phyloP scores from a whole-genome alignment of 23 tunicate species.

The Clavelina lepadiformis region DNA sequence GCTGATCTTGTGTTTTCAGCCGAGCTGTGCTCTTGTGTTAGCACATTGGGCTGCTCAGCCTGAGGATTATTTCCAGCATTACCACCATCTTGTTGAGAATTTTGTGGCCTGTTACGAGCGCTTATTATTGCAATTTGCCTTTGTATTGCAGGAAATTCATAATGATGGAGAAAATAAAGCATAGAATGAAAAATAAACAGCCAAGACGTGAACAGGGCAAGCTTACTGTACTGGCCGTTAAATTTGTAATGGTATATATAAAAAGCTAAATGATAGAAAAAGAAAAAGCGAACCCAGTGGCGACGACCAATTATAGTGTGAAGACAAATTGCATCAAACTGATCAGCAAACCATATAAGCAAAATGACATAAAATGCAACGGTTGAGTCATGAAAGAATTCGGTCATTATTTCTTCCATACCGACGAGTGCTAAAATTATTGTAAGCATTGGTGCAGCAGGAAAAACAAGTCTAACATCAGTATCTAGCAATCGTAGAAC shows the following conservation, averaged over 20 bases:
- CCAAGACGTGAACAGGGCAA: conserved; percentile 90
- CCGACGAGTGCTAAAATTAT: conserved; percentile 94
- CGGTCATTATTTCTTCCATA: conserved; percentile 97
- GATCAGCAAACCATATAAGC: conserved; percentile 90
- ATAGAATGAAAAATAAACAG: conserved; percentile 85
- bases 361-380: conserved; percentile 90
- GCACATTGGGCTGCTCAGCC: too few relatives aligned
- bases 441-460: conserved; percentile 84
- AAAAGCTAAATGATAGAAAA: conserved; percentile 89
- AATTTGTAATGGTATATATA: conserved; percentile 85
- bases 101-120: conserved; percentile 8
- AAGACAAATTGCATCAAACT: conserved; percentile 87
- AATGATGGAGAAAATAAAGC: conserved; percentile 95
- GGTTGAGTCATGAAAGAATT: conserved; percentile 94
- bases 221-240: conserved; percentile 89
- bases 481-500: conserved; percentile 72
- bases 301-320: conserved; percentile 76
- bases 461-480: conserved; percentile 58
- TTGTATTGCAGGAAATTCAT: conserved; percentile 89
- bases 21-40: too few relatives aligned
- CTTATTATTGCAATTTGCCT: conserved; percentile 46
- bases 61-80: conserved; percentile 1
- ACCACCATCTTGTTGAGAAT: not conserved
- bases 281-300: conserved; percentile 97
- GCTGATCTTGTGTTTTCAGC: too few relatives aligned